A percentile compares a stretch with the other conserved stretches of the same genome.
phyloP scores from a whole-genome alignment of 1,140 invertebrate species.

The Linepithema humile region DNA sequence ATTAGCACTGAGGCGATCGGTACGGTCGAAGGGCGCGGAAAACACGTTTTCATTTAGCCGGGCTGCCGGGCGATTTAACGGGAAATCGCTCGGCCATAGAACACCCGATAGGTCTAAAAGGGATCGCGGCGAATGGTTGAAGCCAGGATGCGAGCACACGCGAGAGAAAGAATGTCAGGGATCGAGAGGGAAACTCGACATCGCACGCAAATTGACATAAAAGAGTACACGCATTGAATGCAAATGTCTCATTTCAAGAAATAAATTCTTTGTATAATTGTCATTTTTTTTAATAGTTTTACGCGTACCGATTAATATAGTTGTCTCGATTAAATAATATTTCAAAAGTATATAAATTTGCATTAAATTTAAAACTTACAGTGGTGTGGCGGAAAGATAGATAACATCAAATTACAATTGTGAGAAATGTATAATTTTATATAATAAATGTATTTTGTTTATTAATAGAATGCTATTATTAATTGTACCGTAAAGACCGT shows the following conservation, averaged over 20 bases:
- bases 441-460: background rate
- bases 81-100: slow-evolving; percentile 60
- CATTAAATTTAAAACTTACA: background rate
- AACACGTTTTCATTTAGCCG: slow-evolving; percentile 64
- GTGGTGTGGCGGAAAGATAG: too few relatives aligned
- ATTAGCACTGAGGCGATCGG: slow-evolving; percentile 40
- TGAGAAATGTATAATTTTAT: background rate
- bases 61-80: slow-evolving; percentile 58
- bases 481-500: too few relatives aligned
- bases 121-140: background rate
- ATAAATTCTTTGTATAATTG: background rate
- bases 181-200: background rate
- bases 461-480: too few relatives aligned
- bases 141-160: background rate
- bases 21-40: slow-evolving; percentile 23
- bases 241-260: background rate
- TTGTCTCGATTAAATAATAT: background rate
- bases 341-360: background rate
- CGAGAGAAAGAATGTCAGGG: background rate
- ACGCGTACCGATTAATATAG: too few relatives aligned
- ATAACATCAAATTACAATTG: too few relatives aligned
- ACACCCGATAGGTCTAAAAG: slow-evolving; percentile 54
- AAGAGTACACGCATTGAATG: background rate
- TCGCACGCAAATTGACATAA: background rate
- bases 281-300: background rate